These are phyloP conservation scores for Parnassius glacialis DNA, from an alignment of 2,888 invertebrate species.

Conservation along the genomic window DNA sequence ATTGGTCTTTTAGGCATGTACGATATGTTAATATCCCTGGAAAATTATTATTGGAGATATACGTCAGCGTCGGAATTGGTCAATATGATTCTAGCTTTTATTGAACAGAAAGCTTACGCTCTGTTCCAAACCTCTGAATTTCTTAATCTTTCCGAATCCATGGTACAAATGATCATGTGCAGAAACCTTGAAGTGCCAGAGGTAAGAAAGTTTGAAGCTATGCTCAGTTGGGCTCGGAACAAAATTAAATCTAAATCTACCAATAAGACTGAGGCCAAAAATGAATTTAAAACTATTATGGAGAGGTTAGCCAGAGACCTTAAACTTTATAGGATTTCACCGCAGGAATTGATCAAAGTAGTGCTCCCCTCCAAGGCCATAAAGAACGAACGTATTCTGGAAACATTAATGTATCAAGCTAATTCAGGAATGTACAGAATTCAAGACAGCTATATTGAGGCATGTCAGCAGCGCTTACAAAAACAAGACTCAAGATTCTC, in stretches of 20 bases:
- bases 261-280: slow-evolving; percentile 89
- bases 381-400: slow-evolving; percentile 94
- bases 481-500: slow-evolving; percentile 94
- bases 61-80: slow-evolving; percentile 96
- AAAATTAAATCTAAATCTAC: slow-evolving; percentile 90
- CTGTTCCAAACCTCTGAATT: slow-evolving; percentile 92
- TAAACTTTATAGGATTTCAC: slow-evolving; percentile 94
- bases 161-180: slow-evolving; percentile 97
- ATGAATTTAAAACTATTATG: slow-evolving; percentile 96
- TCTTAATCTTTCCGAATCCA: slow-evolving; percentile 93
- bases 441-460: slow-evolving; percentile 92
- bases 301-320: slow-evolving; percentile 93
- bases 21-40: slow-evolving; percentile 94
- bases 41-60: slow-evolving; percentile 97
- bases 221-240: slow-evolving; percentile 94
- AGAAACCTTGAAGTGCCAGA: slow-evolving; percentile 94
- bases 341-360: slow-evolving; percentile 95
- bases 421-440: slow-evolving; percentile 96
- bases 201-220: slow-evolving; percentile 95
- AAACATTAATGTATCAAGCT: slow-evolving; percentile 96
- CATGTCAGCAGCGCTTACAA: slow-evolving; percentile 91
- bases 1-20: slow-evolving; percentile 84
- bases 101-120: slow-evolving; percentile 92
- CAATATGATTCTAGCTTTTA: slow-evolving; percentile 95
- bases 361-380: slow-evolving; percentile 96